Evolutionary conservation across 2,113 vertebrate genomes (phyloP).

Genomic region (Suncus etruscus): DNA sequence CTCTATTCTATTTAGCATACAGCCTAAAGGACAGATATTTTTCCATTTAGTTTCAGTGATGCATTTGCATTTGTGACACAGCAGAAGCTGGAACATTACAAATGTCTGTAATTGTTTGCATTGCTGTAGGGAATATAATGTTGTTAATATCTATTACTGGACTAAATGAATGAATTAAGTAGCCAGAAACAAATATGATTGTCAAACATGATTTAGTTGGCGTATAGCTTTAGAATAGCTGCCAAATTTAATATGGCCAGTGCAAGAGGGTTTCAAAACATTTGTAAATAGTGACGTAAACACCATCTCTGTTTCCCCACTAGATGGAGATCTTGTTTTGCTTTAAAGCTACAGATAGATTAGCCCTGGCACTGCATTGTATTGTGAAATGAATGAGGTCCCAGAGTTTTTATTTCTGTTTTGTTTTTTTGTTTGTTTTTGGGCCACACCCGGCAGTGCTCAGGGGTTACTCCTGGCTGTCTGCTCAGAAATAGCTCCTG

Average conservation of each 20-base stretch:
- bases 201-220: conserved; percentile 79
- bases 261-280: conserved; percentile 18
- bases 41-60: conserved; percentile 67
- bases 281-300: neutral
- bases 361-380: neutral
- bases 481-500: no score
- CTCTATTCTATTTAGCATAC: conserved; percentile 51
- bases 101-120: conserved; percentile 77
- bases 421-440: no score
- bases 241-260: conserved; percentile 66
- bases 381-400: neutral
- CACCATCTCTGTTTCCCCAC: conserved; percentile 39
- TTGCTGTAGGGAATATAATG: conserved; percentile 75
- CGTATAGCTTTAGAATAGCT: conserved; percentile 67
- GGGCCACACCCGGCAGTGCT: no score
- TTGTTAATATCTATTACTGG: conserved; percentile 82
- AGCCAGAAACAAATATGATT: conserved; percentile 80
- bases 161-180: conserved; percentile 81
- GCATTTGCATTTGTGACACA: conserved; percentile 67
- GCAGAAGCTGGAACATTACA: conserved; percentile 70
- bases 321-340: conserved; percentile 68
- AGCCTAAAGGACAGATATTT: conserved; percentile 59
- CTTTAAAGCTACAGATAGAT: neutral
- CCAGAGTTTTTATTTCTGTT: neutral
- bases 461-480: no score